Conservation (phyloP, 2,797 vertebrate genomes). For the Pantherophis alleghaniensis region DNA sequence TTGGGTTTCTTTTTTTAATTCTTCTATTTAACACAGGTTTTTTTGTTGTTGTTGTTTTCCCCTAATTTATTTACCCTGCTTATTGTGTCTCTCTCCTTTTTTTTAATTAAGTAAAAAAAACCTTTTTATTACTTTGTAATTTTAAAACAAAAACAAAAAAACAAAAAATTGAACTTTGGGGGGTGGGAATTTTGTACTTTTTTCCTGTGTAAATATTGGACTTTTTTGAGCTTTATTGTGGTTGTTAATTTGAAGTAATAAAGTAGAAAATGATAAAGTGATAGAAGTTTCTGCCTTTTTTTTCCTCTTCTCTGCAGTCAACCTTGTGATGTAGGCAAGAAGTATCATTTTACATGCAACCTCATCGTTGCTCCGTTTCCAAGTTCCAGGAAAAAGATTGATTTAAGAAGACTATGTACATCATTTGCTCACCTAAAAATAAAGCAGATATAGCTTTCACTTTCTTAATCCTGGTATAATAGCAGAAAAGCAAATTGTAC, state of each 20-base stretch:
- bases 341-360: background rate
- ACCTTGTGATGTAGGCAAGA: conserved; percentile 11
- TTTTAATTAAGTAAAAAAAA: conserved; percentile 78
- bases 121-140: conserved; percentile 85
- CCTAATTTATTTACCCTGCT: conserved; percentile 82
- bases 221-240: conserved; percentile 86
- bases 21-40: conserved; percentile 70
- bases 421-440: conserved; percentile 47
- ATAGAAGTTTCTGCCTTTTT: conserved; percentile 48
- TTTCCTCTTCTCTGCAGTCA: conserved; percentile 12
- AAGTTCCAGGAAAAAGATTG: conserved; percentile 56
- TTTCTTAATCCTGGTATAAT: conserved; percentile 20
- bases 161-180: conserved; percentile 79
- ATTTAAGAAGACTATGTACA: conserved; percentile 36
- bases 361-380: conserved; percentile 15
- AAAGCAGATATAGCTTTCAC: conserved; percentile 41
- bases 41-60: conserved; percentile 64
- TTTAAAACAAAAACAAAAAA: conserved; percentile 75
- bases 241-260: conserved; percentile 87
- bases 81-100: conserved; percentile 55
- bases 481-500: conserved; percentile 26
- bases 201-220: conserved; percentile 86
- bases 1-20: conserved; percentile 57
- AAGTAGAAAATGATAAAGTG: conserved; percentile 84
- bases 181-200: conserved; percentile 82